Conservation (phyloP, 2,888 invertebrate genomes). For the Netelia virgata region DNA sequence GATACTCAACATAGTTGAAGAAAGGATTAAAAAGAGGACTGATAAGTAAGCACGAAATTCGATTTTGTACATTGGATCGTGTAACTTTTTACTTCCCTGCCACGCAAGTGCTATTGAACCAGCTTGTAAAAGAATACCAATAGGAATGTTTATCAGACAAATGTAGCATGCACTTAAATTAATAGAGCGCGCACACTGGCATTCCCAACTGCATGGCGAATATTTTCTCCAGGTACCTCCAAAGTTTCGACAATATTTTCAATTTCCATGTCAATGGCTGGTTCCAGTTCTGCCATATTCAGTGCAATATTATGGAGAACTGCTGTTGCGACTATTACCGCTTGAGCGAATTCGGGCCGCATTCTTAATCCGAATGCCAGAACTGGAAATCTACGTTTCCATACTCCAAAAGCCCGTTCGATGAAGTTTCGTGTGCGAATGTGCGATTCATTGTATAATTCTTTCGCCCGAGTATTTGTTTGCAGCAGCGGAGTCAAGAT, state of each 20-base stretch:
- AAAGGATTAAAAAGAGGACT: background rate
- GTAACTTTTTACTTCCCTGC: too few relatives aligned
- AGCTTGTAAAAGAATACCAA: too few relatives aligned
- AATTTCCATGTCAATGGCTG: conserved; percentile 8
- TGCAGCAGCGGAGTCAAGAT: background rate
- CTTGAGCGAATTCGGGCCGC: background rate
- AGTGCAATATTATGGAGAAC: conserved; percentile 37
- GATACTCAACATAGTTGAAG: too few relatives aligned
- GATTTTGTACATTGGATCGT: background rate
- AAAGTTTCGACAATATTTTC: background rate
- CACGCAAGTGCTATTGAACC: too few relatives aligned
- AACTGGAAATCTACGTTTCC: conserved; percentile 26
- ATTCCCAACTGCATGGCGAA: background rate
- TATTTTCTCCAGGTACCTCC: background rate
- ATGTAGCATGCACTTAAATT: background rate
- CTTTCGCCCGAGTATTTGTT: conserved; percentile 13
- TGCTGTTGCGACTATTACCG: conserved; percentile 24
- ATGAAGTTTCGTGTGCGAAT: conserved; percentile 19
- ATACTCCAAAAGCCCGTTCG: conserved; percentile 17
- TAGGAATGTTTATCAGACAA: too few relatives aligned
- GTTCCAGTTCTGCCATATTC: conserved; percentile 17
- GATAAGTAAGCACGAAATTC: background rate
- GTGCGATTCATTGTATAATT: conserved; percentile 24
- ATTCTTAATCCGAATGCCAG: conserved; percentile 18
- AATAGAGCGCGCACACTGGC: background rate